These are phyloP conservation scores for Parnassius mnemosyne DNA, from an alignment of 2,888 invertebrate species.

Conservation along the genomic window DNA sequence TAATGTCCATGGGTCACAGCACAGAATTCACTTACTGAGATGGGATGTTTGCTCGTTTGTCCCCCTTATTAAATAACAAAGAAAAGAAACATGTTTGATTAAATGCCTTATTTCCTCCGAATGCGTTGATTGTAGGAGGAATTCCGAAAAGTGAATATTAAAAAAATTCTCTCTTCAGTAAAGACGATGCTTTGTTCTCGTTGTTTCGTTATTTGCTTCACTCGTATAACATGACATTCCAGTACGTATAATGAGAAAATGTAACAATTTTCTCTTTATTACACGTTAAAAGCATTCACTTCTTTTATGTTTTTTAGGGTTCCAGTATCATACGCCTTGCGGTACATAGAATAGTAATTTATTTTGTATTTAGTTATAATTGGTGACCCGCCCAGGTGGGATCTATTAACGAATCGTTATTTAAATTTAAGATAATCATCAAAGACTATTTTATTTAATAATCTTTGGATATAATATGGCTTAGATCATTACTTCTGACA, in stretches of 20 bases:
- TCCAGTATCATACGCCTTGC: too few species aligned
- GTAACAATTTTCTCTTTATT: conserved; percentile 9
- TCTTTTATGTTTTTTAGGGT: not conserved
- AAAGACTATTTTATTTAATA: too few species aligned
- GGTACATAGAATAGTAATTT: too few species aligned
- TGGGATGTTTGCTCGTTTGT: not conserved
- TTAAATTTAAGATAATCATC: too few species aligned
- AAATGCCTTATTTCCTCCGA: conserved; percentile 4
- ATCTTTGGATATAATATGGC: too few species aligned
- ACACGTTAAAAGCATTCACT: not conserved
- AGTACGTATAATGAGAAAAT: not conserved
- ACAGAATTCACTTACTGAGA: not conserved
- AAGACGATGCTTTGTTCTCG: conserved; percentile 10
- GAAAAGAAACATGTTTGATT: not conserved
- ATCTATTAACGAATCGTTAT: too few species aligned
- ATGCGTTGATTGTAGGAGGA: conserved; percentile 11
- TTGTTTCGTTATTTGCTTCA: conserved; percentile 1
- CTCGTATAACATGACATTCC: not conserved
- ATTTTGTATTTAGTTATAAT: too few species aligned
- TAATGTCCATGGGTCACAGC: not conserved
- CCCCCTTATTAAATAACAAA: not conserved
- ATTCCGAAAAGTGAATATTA: conserved; percentile 15
- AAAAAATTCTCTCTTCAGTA: conserved; percentile 13
- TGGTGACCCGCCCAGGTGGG: too few species aligned
- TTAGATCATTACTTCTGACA: too few species aligned